phyloP scores from a whole-genome alignment of 2,888 invertebrate genomes.

The Lasioglossum lativentre region DNA sequence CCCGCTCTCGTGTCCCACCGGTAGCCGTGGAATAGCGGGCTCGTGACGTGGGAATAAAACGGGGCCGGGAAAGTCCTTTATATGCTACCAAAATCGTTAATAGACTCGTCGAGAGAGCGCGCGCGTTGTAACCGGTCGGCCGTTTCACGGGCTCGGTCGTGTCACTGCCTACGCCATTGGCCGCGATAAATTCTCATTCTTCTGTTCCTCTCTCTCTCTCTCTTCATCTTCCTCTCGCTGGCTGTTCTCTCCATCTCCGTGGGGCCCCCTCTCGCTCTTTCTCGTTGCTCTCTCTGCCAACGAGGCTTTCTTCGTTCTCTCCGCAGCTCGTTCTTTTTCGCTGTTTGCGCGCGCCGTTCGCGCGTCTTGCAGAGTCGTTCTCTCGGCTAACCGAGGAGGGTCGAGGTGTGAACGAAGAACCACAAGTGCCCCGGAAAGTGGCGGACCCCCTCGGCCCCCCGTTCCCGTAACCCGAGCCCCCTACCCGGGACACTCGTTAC shows the following conservation, averaged over 20 bases:
- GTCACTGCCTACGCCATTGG: conserved; percentile 60
- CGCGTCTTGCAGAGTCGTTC: conserved; percentile 67
- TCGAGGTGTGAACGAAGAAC: conserved; percentile 84
- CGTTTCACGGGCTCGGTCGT: conserved; percentile 24
- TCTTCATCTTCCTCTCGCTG: conserved; percentile 5
- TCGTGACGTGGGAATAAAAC: conserved; percentile 42
- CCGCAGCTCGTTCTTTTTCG: conserved; percentile 35
- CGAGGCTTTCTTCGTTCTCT: conserved; percentile 12
- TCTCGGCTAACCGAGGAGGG: conserved; percentile 61
- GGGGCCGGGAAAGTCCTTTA: conserved; percentile 31
- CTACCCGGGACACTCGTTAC: conserved; percentile 46
- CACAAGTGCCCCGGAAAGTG: conserved; percentile 80
- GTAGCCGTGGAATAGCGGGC: conserved; percentile 6
- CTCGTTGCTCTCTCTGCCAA: conserved; percentile 9
- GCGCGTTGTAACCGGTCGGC: conserved; percentile 38
- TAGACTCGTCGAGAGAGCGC: conserved; percentile 34
- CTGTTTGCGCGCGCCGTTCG: conserved; percentile 20
- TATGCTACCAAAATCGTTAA: conserved; percentile 52
- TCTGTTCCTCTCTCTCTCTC: conserved; percentile 25
- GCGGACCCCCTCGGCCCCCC: conserved; percentile 67
- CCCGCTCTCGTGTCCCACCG: neutral
- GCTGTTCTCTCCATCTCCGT: neutral
- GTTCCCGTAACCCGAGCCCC: conserved; percentile 78
- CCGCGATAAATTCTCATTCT: conserved; percentile 57
- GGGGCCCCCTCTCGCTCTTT: neutral